Evolutionary conservation across 2,888 invertebrate species (phyloP).

Genomic region (Drosophila paranaensis): DNA sequence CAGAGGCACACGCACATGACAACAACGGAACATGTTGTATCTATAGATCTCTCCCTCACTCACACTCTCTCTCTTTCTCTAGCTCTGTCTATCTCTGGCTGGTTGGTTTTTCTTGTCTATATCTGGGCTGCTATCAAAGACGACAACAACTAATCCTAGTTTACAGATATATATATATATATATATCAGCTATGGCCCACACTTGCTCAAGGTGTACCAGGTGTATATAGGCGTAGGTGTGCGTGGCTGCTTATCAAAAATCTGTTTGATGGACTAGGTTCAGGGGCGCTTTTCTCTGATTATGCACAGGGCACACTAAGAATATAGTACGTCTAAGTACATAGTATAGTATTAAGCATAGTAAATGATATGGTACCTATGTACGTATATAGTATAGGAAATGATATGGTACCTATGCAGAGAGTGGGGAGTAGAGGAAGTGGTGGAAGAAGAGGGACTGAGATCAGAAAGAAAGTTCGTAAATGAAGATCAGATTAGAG

Average conservation of each 20-base stretch:
- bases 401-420: neutral
- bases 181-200: conserved; percentile 9
- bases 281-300: conserved; percentile 19
- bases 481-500: too few relatives aligned
- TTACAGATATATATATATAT: conserved; percentile 43
- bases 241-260: conserved; percentile 50
- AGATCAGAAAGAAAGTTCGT: too few relatives aligned
- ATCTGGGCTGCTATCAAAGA: conserved; percentile 66
- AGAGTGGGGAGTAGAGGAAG: neutral
- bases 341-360: neutral
- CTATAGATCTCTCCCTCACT: conserved; percentile 21
- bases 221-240: neutral
- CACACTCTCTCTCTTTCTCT: neutral
- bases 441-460: too few relatives aligned
- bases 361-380: neutral
- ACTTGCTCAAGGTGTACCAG: conserved; percentile 12
- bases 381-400: neutral
- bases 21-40: conserved; percentile 70
- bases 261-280: conserved; percentile 51
- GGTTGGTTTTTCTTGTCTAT: conserved; percentile 56
- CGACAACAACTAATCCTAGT: conserved; percentile 75
- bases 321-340: neutral
- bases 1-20: conserved; percentile 14
- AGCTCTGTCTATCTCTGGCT: neutral
- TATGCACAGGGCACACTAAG: conserved; percentile 6